Conservation (phyloP, 2,113 vertebrate genomes). For the Aviceda subcristata region DNA sequence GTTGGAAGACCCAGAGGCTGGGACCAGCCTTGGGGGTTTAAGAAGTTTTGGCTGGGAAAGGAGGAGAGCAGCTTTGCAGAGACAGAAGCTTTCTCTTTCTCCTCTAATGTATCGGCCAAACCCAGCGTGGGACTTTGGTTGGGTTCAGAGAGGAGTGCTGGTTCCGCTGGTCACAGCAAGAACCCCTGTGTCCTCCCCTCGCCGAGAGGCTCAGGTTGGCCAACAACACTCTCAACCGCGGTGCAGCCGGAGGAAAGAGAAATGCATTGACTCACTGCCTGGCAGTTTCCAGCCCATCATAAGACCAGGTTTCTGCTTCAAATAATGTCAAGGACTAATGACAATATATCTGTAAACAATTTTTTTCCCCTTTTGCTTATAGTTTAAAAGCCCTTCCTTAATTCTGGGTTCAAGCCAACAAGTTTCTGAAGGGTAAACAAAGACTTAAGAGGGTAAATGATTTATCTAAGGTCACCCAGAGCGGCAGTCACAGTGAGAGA, state of each 20-base stretch:
- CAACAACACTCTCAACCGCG: not conserved
- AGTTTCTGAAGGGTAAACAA: not conserved
- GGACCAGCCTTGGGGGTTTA: not conserved
- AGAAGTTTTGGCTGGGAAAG: not conserved
- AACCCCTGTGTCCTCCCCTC: not conserved
- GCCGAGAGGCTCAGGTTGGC: rapidly evolving
- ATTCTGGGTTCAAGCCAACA: not conserved
- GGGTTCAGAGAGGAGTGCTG: not conserved
- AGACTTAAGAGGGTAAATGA: not conserved
- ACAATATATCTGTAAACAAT: not conserved
- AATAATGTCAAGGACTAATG: not conserved
- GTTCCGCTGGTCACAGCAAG: not conserved
- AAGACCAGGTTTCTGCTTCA: not conserved
- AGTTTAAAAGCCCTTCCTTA: not conserved
- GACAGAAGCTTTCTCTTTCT: not conserved
- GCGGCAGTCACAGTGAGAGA: not conserved
- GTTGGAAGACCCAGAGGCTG: not conserved
- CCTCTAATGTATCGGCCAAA: rapidly evolving
- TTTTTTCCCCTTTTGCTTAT: rapidly evolving
- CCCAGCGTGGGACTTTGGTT: not conserved
- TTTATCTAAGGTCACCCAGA: not conserved
- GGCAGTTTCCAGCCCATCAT: not conserved
- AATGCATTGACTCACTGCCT: not conserved
- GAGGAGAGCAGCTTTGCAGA: not conserved
- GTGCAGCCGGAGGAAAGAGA: not conserved